phyloP scores from a whole-genome alignment of 2,113 vertebrate genomes.

The Melanostigma gelatinosum region DNA sequence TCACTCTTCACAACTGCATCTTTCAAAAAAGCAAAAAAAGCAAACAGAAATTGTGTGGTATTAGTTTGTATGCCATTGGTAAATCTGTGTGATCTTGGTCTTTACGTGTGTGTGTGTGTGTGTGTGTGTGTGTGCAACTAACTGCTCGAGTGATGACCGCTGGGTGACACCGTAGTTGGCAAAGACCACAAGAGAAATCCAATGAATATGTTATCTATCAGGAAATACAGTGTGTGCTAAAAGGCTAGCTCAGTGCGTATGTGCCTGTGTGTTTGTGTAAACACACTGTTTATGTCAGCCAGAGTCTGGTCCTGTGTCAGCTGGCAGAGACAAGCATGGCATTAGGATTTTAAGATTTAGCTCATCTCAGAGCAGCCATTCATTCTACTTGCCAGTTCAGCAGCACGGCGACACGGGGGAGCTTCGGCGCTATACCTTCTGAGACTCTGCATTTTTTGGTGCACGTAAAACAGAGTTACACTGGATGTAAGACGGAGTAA shows the following conservation, averaged over 20 bases:
- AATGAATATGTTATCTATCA: conserved; percentile 55
- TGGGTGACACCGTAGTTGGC: conserved; percentile 41
- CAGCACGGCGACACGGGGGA: conserved; percentile 15
- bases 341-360: conserved; percentile 73
- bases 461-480: background rate
- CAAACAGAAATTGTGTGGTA: background rate
- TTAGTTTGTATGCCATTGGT: background rate
- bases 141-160: conserved; percentile 32
- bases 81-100: conserved; percentile 1
- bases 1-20: conserved; percentile 40
- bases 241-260: conserved; percentile 14
- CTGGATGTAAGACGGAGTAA: background rate
- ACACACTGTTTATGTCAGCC: conserved; percentile 45
- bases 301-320: conserved; percentile 61
- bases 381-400: conserved; percentile 55
- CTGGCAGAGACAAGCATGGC: conserved; percentile 55
- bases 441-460: conserved; percentile 23
- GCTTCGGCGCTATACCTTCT: conserved; percentile 19
- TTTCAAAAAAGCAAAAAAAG: background rate
- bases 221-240: conserved; percentile 22
- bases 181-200: conserved; percentile 41
- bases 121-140: background rate
- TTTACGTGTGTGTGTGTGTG: background rate
- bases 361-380: conserved; percentile 59
- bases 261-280: conserved; percentile 7